Evolutionary conservation across 2,797 vertebrate genomes (phyloP), one percentile per base, ranked within the genome.

Genomic region (Molossus molossus): DNA sequence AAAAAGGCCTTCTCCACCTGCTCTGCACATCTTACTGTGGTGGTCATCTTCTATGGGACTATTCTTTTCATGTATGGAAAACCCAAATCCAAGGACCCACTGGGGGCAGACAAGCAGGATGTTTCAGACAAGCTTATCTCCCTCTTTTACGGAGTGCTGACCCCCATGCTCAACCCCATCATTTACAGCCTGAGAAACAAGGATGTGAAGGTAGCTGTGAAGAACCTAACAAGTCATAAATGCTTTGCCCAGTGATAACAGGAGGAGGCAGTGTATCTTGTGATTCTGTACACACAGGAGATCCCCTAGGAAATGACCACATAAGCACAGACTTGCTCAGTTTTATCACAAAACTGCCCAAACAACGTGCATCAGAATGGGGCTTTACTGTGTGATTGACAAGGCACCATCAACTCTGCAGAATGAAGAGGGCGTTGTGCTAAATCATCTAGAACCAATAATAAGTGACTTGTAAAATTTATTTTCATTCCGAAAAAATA

Each of bases 1-100:
- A 20, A 27, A n/a, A 97, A 96, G 69, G 94, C 96, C 85, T 97
- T 97, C 91, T 97, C 96, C 5, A 98, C 95, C n/a, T 98, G 97
- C 60, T 97, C 96, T 60, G 94, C 97, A 8, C 97, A 98, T 53
- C 69, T 97, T 2, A 96, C 79, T 1, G 88, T 97, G 21, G 96
- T 97, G 21, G 5, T 82, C n/a, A 50, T 97, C 6, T 97, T 96
- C 87, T 97, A 97, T 1, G 95, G 96, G 29, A 97, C 97, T 3
- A 95, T 96, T 14, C 95, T 97, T 4, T 95, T 96, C 14, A 96
- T 97, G 93, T 97, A 98, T 60, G 95, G 33, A 12, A 97, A 96
- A 50, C 96, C 97, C 81, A 97, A 97, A 90, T 95, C 94, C 3
- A 96, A 83, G 37, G 95, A 96, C 29, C 76, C 95, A 0, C 53